Conservation (phyloP, 2,797 vertebrate species). For the Macropodus opercularis region DNA sequence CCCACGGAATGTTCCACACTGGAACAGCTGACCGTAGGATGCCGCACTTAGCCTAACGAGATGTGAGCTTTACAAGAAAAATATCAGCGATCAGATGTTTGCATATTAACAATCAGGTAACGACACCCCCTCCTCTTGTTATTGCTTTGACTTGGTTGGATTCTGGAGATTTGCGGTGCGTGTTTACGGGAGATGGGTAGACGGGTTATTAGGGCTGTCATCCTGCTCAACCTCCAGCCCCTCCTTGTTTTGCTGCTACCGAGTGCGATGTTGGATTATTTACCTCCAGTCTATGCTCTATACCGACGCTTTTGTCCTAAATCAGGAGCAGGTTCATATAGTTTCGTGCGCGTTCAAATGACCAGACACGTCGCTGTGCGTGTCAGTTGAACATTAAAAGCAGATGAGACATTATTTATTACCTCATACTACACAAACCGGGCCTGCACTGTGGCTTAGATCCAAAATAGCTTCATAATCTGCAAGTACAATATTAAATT, state of each 20-base stretch:
- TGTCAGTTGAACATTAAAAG: constrained; percentile 17
- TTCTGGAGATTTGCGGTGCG: constrained; percentile 30
- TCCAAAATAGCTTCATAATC: constrained; percentile 19
- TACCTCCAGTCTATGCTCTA: constrained; percentile 72
- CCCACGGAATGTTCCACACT: constrained; percentile 84
- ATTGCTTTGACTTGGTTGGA: constrained; percentile 27
- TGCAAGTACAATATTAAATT: constrained; percentile 12
- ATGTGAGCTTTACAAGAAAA: constrained; percentile 80
- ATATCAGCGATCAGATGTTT: constrained; percentile 76
- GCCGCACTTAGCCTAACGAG: constrained; percentile 81
- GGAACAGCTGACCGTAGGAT: constrained; percentile 80
- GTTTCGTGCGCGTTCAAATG: constrained; percentile 10
- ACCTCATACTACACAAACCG: constrained; percentile 36
- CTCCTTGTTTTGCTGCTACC: constrained; percentile 82
- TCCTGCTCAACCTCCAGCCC: constrained; percentile 78
- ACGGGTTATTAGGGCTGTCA: constrained; percentile 65
- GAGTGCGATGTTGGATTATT: constrained; percentile 82
- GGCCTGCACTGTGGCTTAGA: constrained; percentile 41
- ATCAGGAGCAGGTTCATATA: background rate
- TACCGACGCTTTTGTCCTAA: constrained; percentile 27
- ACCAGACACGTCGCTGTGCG: background rate
- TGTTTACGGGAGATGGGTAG: constrained; percentile 44
- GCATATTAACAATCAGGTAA: constrained; percentile 86
- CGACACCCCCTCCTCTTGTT: constrained; percentile 30
- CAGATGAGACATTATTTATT: constrained; percentile 41